Conservation (phyloP, 2,888 invertebrate species). For the Andricus curvator region DNA sequence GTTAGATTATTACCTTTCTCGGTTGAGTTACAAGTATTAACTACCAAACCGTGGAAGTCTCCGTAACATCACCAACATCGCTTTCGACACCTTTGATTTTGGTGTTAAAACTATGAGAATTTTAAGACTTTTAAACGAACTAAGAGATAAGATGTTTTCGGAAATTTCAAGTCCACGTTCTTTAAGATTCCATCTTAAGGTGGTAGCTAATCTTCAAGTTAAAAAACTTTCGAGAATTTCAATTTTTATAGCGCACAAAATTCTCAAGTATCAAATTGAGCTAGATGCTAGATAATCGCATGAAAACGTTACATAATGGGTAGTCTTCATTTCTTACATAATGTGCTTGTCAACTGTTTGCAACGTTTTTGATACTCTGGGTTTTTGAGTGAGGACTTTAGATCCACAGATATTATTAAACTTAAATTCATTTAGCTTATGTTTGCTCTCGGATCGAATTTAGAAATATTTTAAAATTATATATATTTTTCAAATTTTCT, state of each 20-base stretch:
- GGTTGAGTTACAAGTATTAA: background rate
- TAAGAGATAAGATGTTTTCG: background rate
- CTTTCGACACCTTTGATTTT: slow-evolving; percentile 15
- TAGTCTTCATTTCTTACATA: no score
- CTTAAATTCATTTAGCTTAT: no score
- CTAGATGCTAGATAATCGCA: no score
- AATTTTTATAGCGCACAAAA: background rate
- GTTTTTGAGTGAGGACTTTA: background rate
- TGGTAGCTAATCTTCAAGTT: background rate
- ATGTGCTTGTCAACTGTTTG: no score
- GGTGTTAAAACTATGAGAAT: slow-evolving; percentile 7
- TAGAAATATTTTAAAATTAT: no score
- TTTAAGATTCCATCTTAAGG: background rate
- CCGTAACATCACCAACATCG: background rate
- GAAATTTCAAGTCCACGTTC: background rate
- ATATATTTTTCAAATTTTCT: no score
- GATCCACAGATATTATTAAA: no score
- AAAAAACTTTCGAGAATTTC: background rate
- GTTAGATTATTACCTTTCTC: slow-evolving; percentile 5
- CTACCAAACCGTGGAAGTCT: background rate
- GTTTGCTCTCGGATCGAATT: background rate
- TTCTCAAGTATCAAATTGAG: no score
- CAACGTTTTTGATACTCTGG: no score
- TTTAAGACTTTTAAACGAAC: slow-evolving; percentile 12
- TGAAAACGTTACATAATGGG: no score